Base-by-base conservation (phyloP, 1,140 invertebrate genomes). In the Cotesia typhae region DNA sequence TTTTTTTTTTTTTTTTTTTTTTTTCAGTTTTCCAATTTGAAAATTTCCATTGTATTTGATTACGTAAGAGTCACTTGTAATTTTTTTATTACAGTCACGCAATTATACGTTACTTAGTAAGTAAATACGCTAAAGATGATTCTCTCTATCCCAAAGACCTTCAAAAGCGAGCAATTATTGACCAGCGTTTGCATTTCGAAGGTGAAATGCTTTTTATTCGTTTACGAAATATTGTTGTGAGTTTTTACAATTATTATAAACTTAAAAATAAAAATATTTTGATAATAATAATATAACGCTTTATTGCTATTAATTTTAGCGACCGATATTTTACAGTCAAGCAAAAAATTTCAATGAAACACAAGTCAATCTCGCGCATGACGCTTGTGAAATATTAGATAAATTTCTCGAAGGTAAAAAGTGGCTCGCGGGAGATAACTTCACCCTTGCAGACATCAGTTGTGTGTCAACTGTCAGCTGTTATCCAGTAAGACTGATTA, bases 301-400 rank as follows among this genome's bases (percentile, higher is more conserved):
- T 28, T 28, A 28, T 28, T 28, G 28, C 28, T 1, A 28, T 28
- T 28, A 28, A 28, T 28, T 28, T 28, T 28, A 47, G 41, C 41
- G 41, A 1, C 41, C 4, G 41, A 47, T 47, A 9, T 47, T 47
- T 47, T 47, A 47, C 10, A 10, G 6, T 47, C 2, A 10, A 47
- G 10, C 0, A 47, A 47, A 47, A 47, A 10, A 6, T 6, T 47
- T 47, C 10, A 7, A 10, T 9, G 41, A 47, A 47, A 5, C 0
- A 47, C 6, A 38, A 38, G 7, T 65, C 6, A 4, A n/a, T 93
- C 6, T 92, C 92, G 0, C 92, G 90, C 0, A 78, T 93, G 41
- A 6, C 3, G 6, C 41, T 28, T 71, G 52, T 35, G 69, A 64
- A 2, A 63, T 63, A 35, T 52, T 71, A 47, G 36, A 64, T 52